Evolutionary conservation across 1,140 invertebrate species (phyloP).

Genomic region (Atta colombica): DNA sequence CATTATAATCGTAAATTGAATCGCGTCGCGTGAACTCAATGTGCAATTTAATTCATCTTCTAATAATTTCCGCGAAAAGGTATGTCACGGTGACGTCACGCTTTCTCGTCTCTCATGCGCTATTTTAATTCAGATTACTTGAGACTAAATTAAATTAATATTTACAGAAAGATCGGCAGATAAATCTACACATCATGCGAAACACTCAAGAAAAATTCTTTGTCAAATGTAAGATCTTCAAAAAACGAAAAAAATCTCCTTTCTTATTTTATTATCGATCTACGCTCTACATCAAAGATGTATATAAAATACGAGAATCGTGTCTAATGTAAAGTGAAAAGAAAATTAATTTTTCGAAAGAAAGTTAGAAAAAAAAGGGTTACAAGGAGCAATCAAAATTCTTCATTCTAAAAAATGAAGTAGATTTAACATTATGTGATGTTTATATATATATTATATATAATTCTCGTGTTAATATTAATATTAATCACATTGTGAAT

Average conservation of each 20-base stretch:
- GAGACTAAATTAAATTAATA: constrained; percentile 32
- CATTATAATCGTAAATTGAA: neutral
- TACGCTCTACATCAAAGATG: neutral
- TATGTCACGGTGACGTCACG: constrained; percentile 20
- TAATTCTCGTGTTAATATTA: no score
- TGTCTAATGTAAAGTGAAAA: neutral
- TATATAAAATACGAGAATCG: neutral
- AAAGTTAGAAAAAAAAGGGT: neutral
- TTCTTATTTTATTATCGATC: neutral
- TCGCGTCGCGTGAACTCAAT: neutral
- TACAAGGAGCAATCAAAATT: no score
- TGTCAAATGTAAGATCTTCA: neutral
- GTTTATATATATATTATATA: no score
- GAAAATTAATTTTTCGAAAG: neutral
- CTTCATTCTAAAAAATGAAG: no score
- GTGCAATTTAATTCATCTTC: constrained; percentile 24
- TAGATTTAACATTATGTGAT: no score
- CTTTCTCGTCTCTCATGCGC: constrained; percentile 5
- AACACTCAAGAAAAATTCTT: neutral
- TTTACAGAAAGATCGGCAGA: neutral
- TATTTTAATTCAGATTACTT: constrained; percentile 20
- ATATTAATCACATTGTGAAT: no score
- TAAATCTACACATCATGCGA: constrained; percentile 4
- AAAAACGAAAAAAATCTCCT: neutral
- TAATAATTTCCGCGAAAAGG: constrained; percentile 38